These are phyloP conservation scores for Sylvietta virens DNA, from an alignment of 2,113 vertebrate genomes.

Conservation along the genomic window DNA sequence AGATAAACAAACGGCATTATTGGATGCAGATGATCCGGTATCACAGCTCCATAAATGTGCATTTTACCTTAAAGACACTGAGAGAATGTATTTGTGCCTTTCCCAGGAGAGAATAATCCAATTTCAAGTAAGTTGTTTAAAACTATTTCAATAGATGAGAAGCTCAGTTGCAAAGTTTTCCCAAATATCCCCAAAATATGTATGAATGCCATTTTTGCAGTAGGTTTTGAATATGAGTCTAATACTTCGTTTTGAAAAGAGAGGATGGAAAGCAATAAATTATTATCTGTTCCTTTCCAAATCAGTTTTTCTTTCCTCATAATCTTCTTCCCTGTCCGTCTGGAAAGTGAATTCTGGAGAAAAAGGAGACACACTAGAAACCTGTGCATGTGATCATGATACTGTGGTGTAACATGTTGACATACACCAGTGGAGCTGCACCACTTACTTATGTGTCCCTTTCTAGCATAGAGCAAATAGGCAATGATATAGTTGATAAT, in stretches of 20 bases:
- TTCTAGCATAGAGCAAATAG: neutral
- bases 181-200: neutral
- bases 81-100: constrained; percentile 99
- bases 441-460: neutral
- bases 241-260: neutral
- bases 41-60: constrained; percentile 99
- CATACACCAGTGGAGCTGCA: neutral
- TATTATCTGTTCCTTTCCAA: neutral
- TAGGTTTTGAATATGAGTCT: neutral
- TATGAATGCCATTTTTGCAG: neutral
- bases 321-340: neutral
- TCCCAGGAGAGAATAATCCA: constrained; percentile 99
- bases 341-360: neutral
- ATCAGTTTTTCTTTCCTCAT: neutral
- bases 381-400: neutral
- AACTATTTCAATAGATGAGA: neutral
- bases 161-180: accelerated
- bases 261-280: neutral
- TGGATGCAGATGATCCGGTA: constrained; percentile 97
- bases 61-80: constrained; percentile 99
- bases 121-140: constrained; percentile 87
- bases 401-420: neutral
- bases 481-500: neutral
- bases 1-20: constrained; percentile 96
- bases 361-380: neutral